phyloP scores from a whole-genome alignment of 2,113 vertebrate species.

The Protobothrops flavoviridis region DNA sequence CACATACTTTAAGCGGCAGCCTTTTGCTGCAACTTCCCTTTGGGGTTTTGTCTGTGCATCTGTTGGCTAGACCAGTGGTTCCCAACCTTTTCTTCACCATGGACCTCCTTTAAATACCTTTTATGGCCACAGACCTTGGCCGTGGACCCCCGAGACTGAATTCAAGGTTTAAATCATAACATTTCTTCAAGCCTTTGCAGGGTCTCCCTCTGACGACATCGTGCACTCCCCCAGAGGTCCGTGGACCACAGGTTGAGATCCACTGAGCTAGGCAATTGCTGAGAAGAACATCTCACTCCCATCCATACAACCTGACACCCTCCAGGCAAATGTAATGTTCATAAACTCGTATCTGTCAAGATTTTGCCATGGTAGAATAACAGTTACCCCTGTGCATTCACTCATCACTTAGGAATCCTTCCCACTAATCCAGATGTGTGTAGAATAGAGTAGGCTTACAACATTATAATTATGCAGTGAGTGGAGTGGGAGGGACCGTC shows the following conservation, averaged over 20 bases:
- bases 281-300: background rate
- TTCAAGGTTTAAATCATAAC: too few relatives aligned
- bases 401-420: background rate
- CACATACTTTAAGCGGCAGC: too few relatives aligned
- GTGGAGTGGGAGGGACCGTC: background rate
- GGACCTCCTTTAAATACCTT: too few relatives aligned
- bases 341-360: background rate
- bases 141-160: too few relatives aligned
- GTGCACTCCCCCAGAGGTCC: too few relatives aligned
- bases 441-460: background rate
- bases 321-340: background rate
- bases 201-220: too few relatives aligned
- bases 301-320: too few relatives aligned
- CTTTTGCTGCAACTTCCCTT: background rate
- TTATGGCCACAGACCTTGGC: too few relatives aligned
- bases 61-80: background rate
- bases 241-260: too few relatives aligned
- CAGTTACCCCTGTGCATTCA: too few relatives aligned
- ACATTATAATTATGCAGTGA: background rate
- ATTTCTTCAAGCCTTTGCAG: too few relatives aligned
- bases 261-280: background rate
- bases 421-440: background rate
- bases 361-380: background rate
- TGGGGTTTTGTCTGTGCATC: background rate
- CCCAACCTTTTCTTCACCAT: too few relatives aligned